Evolutionary conservation across 2,888 invertebrate genomes (phyloP), one percentile per base, ranked within the genome.

Genomic region (Nomada lathburiana): DNA sequence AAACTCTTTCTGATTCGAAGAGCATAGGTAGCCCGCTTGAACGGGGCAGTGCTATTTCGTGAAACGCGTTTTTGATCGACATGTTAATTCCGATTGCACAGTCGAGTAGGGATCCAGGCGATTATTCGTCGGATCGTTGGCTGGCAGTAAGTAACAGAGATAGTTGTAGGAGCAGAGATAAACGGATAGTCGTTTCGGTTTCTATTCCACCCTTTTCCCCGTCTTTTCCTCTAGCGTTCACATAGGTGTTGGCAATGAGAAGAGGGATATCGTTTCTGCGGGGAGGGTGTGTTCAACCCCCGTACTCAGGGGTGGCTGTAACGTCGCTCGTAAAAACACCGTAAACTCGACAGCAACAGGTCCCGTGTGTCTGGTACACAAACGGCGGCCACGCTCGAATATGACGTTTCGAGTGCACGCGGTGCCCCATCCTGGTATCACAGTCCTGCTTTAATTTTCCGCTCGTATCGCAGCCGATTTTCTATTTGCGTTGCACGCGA

Each of bases 341-440:
- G 93, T 94, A 94, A 93, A 94, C 93, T 93, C 93, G 92, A 93
- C 93, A 93, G 94, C 94, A 94, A 94, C 93, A 94, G 93, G 93
- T 94, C 93, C 91, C 91, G 92, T 91, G 91, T 92, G 92, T 93
- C 92, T 93, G 90, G 80, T 85, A 83, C 84, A 78, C 85, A 83
- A 86, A 82, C 80, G 72, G 74, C 79, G 70, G 77, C 72, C 50
- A 71, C 85, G 85, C 90, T 91, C 89, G 92, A 91, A 91, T 92
- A 90, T 92, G 84, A 92, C 90, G 90, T 90, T 90, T 88, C 85
- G 84, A 87, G 86, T 77, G 81, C 69, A 47, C 86, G 67, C 77
- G 82, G 84, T 72, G 73, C 78, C 79, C 44, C 57, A 71, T 67
- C 36, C 57, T 11, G 74, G 62, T 80, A 85, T 78, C 86, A 82